These are phyloP conservation scores for Dicyrtomina minuta DNA, from an alignment of 2,888 invertebrate genomes.

Conservation along the genomic window DNA sequence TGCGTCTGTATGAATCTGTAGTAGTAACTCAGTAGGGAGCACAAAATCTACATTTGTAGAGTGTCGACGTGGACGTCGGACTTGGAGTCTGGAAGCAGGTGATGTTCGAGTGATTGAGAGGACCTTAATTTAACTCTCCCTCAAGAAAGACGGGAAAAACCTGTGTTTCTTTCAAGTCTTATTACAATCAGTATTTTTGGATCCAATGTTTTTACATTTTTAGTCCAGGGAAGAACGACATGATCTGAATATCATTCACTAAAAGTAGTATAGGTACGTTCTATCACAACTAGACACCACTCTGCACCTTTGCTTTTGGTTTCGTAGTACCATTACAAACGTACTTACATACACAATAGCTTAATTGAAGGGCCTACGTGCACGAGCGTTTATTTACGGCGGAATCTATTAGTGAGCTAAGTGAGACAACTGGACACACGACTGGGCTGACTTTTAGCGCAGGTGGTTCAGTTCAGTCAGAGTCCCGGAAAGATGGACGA, in stretches of 20 bases:
- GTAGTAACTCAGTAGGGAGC: no score
- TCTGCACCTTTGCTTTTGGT: no score
- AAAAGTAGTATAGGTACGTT: not conserved
- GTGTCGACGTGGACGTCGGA: no score
- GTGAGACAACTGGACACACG: slow-evolving; percentile 25
- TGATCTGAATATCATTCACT: not conserved
- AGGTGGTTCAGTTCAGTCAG: slow-evolving; percentile 25
- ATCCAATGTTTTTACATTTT: not conserved
- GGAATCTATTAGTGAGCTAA: slow-evolving; percentile 3
- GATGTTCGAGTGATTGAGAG: slow-evolving; percentile 24
- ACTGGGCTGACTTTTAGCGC: slow-evolving; percentile 22
- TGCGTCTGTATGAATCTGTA: no score
- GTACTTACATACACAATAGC: no score
- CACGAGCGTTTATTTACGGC: slow-evolving; percentile 15
- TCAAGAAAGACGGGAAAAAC: slow-evolving; percentile 11
- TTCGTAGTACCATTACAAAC: no score
- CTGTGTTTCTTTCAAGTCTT: not conserved
- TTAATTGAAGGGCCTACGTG: slow-evolving; percentile 4
- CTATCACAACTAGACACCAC: no score
- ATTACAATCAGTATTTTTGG: not conserved
- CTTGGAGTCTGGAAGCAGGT: slow-evolving; percentile 3
- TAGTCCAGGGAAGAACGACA: not conserved
- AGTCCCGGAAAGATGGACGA: not conserved
- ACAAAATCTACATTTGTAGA: no score
- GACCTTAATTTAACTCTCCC: slow-evolving; percentile 22